phyloP scores from a whole-genome alignment of 2,113 vertebrate genomes.

The Podilymbus podiceps region DNA sequence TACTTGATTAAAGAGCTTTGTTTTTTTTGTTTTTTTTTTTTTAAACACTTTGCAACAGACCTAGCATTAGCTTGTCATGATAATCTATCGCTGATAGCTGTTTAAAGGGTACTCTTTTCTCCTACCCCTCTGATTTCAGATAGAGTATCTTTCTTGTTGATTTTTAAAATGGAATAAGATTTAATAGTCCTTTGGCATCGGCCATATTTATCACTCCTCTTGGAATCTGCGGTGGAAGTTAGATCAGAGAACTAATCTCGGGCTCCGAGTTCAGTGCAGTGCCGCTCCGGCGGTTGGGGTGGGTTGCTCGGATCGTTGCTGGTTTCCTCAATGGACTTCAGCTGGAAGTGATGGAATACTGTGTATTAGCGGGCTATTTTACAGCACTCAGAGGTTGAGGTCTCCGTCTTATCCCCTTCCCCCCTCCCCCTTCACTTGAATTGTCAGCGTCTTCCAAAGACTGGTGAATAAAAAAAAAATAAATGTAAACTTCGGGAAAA shows the following conservation, averaged over 20 bases:
- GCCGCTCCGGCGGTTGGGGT: neutral
- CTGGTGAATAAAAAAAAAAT: neutral
- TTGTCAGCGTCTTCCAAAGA: neutral
- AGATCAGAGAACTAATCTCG: neutral
- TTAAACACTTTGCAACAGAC: neutral
- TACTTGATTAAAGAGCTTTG: neutral
- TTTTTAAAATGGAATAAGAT: neutral
- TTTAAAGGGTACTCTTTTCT: neutral
- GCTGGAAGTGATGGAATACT: neutral
- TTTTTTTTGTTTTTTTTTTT: neutral
- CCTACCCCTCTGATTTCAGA: neutral
- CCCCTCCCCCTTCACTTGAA: neutral
- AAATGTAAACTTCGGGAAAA: constrained; percentile 46
- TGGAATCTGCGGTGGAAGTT: neutral
- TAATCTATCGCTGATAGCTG: neutral
- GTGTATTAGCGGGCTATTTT: neutral
- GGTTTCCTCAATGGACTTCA: constrained; percentile 19
- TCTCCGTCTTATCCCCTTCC: neutral
- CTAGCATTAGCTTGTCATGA: neutral
- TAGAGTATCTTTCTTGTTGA: neutral
- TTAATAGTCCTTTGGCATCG: constrained; percentile 22
- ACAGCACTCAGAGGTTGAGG: neutral
- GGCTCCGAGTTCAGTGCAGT: neutral
- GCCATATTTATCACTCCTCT: constrained; percentile 32
- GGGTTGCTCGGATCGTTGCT: neutral